A percentile compares a stretch with the other conserved stretches of the same genome.
Conservation (phyloP, 2,797 vertebrate genomes). For the Syncerus caffer region DNA sequence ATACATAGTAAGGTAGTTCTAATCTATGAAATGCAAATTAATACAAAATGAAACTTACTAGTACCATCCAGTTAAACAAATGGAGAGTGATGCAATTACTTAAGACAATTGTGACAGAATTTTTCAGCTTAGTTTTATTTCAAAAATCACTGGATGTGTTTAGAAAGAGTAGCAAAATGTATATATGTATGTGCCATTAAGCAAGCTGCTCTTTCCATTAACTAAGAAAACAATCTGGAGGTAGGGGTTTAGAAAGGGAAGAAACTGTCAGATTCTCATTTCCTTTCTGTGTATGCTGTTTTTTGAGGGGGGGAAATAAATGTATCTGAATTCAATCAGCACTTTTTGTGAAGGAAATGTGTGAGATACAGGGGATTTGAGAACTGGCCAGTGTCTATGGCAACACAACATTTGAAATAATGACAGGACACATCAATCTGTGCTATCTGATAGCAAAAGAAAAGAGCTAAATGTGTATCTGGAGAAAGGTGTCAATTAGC, state of each 20-base stretch:
- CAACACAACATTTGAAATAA: not conserved
- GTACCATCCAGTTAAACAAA: not conserved
- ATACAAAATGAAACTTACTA: not conserved
- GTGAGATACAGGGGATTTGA: not conserved
- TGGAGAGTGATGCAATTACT: not conserved
- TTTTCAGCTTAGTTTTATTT: constrained; percentile 3
- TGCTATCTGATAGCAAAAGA: not conserved
- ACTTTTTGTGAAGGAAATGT: constrained; percentile 3
- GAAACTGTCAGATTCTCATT: constrained; percentile 37
- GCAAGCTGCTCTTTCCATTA: constrained; percentile 26
- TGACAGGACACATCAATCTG: not conserved
- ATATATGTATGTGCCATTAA: not conserved
- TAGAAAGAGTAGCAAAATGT: not conserved
- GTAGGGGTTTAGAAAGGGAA: not conserved
- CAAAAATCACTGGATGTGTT: not conserved
- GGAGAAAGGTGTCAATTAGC: constrained; percentile 54
- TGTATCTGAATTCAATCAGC: constrained; percentile 53
- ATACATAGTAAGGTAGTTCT: not conserved
- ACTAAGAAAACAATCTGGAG: constrained; percentile 34
- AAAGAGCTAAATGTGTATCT: not conserved
- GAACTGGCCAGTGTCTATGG: constrained; percentile 2
- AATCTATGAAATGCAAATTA: not conserved
- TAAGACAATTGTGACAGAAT: constrained; percentile 8
- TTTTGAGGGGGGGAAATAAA: not conserved
- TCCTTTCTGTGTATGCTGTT: not conserved